Evolutionary conservation across 1,140 invertebrate genomes (phyloP).

Genomic region (Drosophila quadrilineata): DNA sequence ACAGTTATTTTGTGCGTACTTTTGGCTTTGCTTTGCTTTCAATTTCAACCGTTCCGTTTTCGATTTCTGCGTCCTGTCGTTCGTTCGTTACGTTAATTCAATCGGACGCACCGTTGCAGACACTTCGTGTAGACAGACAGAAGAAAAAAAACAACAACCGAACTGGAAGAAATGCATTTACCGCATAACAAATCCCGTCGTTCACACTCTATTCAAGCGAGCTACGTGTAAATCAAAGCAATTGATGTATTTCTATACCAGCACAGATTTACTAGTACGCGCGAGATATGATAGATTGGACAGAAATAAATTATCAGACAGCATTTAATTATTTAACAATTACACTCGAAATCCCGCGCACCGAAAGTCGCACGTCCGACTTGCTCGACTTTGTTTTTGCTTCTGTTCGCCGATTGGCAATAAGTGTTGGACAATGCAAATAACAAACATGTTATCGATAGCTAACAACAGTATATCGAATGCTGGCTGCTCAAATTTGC

Average conservation of each 20-base stretch:
- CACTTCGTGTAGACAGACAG: conserved; percentile 45
- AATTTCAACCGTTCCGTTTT: conserved; percentile 33
- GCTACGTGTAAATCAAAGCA: conserved; percentile 2
- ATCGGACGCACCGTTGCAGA: conserved; percentile 8
- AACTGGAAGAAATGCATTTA: conserved; percentile 24
- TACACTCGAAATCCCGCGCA: conserved; percentile 38
- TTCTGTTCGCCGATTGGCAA: conserved; percentile 8
- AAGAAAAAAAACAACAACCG: conserved; percentile 42
- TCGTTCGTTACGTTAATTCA: conserved; percentile 23
- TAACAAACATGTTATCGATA: no score
- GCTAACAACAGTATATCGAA: conserved; percentile 5
- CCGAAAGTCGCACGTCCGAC: conserved; percentile 22
- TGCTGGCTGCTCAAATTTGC: background rate
- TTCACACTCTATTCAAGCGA: background rate
- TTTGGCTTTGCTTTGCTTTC: conserved; percentile 1
- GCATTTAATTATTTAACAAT: conserved; percentile 36
- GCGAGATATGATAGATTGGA: background rate
- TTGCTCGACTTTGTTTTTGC: conserved; percentile 43
- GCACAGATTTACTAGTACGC: conserved; percentile 6
- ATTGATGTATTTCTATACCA: conserved; percentile 16
- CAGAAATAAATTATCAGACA: conserved; percentile 22
- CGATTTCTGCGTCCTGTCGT: conserved; percentile 18
- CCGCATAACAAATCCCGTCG: conserved; percentile 12
- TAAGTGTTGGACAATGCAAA: no score
- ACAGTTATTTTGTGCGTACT: conserved; percentile 40